phyloP scores from a whole-genome alignment of 2,888 invertebrate genomes.

The Eristalis pertinax region DNA sequence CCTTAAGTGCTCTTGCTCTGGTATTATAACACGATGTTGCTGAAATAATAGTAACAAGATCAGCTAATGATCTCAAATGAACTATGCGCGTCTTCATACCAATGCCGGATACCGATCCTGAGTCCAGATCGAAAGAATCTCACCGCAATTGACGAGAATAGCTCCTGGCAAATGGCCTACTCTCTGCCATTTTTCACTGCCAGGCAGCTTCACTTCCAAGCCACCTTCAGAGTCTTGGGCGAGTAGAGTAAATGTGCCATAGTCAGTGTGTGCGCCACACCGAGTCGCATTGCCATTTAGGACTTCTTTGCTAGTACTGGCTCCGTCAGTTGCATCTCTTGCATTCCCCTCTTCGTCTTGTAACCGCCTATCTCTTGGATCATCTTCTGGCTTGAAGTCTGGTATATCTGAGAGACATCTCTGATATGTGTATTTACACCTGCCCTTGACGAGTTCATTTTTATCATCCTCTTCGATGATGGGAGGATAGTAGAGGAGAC shows the following conservation, averaged over 20 bases:
- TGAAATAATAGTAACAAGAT: constrained; percentile 74
- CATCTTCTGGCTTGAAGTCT: constrained; percentile 80
- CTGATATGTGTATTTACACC: constrained; percentile 81
- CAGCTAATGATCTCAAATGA: not conserved
- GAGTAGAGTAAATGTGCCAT: constrained; percentile 88
- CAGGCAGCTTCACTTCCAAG: constrained; percentile 84
- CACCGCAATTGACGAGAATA: constrained; percentile 89
- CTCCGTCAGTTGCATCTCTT: constrained; percentile 65
- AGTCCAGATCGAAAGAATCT: constrained; percentile 89
- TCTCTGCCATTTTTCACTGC: constrained; percentile 87
- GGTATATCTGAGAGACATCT: constrained; percentile 80
- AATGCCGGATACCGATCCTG: constrained; percentile 87
- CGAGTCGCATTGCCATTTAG: constrained; percentile 82
- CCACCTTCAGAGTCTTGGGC: constrained; percentile 90
- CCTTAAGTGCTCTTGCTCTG: constrained; percentile 84
- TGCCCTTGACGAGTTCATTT: constrained; percentile 81
- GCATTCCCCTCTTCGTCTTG: constrained; percentile 76
- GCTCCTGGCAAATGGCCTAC: constrained; percentile 90
- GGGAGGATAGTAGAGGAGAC: constrained; percentile 88
- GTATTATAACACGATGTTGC: constrained; percentile 89
- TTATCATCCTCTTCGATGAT: constrained; percentile 84
- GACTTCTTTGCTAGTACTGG: constrained; percentile 79
- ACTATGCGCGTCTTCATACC: constrained; percentile 78
- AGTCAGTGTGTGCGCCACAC: constrained; percentile 88
- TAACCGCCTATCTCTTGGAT: constrained; percentile 75